phyloP scores from a whole-genome alignment of 2,113 vertebrate genomes.

The Calidris pugnax region DNA sequence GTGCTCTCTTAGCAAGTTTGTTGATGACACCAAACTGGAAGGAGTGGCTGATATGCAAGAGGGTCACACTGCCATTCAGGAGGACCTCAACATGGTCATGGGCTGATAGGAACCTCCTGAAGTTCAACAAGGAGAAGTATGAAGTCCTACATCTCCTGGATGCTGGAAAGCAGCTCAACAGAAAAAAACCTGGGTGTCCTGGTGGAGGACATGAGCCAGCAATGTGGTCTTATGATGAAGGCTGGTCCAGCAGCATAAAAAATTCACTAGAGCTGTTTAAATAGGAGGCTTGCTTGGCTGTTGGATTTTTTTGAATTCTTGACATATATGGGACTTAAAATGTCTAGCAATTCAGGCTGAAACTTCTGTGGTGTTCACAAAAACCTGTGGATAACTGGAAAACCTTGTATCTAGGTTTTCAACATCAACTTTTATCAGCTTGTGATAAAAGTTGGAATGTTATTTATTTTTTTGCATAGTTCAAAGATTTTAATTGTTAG shows the following conservation, averaged over 20 bases:
- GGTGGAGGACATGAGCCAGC: background rate
- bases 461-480: background rate
- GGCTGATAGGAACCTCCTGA: background rate
- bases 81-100: background rate
- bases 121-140: background rate
- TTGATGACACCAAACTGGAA: background rate
- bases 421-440: background rate
- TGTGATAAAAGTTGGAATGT: background rate
- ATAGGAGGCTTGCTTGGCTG: background rate
- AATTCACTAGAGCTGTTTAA: background rate
- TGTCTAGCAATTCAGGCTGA: background rate
- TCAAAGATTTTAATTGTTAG: background rate
- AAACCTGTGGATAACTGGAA: background rate
- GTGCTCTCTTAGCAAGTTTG: background rate
- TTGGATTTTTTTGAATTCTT: background rate
- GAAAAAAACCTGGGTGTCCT: background rate
- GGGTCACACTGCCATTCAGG: background rate
- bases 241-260: background rate
- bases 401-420: background rate
- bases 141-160: background rate
- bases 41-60: background rate
- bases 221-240: no score
- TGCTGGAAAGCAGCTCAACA: background rate
- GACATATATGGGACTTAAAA: background rate
- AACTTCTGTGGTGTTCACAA: background rate